Evolutionary conservation across 2,113 vertebrate species (phyloP), one percentile per base, ranked within the genome.

Genomic region (Brachionichthys hirsutus): DNA sequence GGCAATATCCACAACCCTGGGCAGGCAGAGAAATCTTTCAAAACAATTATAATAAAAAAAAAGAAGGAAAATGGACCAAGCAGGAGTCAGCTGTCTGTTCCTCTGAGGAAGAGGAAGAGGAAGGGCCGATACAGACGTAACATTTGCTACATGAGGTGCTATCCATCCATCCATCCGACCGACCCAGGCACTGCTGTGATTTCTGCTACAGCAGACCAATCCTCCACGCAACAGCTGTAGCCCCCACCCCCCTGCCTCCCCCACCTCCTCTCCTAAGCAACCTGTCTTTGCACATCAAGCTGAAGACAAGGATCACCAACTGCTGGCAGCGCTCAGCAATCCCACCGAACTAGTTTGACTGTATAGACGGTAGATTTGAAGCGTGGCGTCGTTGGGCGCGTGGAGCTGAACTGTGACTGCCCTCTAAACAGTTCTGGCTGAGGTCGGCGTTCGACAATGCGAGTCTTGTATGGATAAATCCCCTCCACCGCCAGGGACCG

Each of bases 281-380:
- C 82, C 82, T 86, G 85, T 83, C 75, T 79, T 76, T 69, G 62
- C 85, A 80, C 65, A 81, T 89, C 82, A 84, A 81, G 64, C 67
- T 67, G 58, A 52, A 63, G 82, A 83, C 83, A 67, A 77, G 81
- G 52, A 62, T 63, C 80, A 79, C 75, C 75, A 76, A 70, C 70
- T 64, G 72, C 54, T 50, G 64, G 53, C 61, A 41, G 53, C 9
- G 6, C 57, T 55, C 12, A 3, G 46, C 3, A 15, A 52, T 62
- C 22, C 16, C 50, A 54, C 55, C 30, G 15, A 47, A 70, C 41
- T 54, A 17, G 40, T 61, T 64, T 59, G 1, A 24, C 53, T 56
- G 14, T 61, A 44, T 3, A 47, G 58, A 36, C 35, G n/a, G 24
- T 8, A 7, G 13, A 61, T 47, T 72, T 77, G 24, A 12, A 47